phyloP scores from a whole-genome alignment of 2,797 vertebrate species.

The Nannoperca obscura region DNA sequence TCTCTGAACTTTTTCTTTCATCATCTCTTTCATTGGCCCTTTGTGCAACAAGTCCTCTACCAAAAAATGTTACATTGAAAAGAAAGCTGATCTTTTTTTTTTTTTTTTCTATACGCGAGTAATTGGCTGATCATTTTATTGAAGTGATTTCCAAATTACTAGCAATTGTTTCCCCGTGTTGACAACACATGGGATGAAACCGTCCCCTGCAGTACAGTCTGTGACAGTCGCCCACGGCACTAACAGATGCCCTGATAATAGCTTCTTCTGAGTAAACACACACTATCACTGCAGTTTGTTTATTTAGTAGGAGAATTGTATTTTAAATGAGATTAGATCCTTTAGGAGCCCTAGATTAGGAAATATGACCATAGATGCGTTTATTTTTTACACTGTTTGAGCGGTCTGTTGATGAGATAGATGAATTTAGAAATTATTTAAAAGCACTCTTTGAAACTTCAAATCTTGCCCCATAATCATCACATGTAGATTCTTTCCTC shows the following conservation, averaged over 20 bases:
- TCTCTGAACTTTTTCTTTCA: no score
- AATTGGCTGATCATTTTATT: slow-evolving; percentile 10
- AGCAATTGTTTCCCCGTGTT: background rate
- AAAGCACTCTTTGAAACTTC: background rate
- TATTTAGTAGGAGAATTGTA: background rate
- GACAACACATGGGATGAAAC: slow-evolving; percentile 10
- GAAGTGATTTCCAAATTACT: background rate
- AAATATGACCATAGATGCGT: background rate
- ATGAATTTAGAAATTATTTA: background rate
- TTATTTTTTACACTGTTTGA: background rate
- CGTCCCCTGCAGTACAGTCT: background rate
- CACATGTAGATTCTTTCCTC: background rate
- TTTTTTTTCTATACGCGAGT: background rate
- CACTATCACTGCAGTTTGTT: background rate
- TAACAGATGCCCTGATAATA: slow-evolving; percentile 20
- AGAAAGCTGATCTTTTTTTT: background rate
- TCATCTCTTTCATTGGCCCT: no score
- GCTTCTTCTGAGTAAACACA: slow-evolving; percentile 26
- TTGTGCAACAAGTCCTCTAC: background rate
- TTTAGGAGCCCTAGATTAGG: no score
- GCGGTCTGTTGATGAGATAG: background rate
- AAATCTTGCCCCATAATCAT: background rate
- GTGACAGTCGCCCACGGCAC: slow-evolving; percentile 9
- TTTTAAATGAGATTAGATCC: background rate
- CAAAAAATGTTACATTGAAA: no score